Evolutionary conservation across 2,113 vertebrate species (phyloP).

Genomic region (Grallaria varia): DNA sequence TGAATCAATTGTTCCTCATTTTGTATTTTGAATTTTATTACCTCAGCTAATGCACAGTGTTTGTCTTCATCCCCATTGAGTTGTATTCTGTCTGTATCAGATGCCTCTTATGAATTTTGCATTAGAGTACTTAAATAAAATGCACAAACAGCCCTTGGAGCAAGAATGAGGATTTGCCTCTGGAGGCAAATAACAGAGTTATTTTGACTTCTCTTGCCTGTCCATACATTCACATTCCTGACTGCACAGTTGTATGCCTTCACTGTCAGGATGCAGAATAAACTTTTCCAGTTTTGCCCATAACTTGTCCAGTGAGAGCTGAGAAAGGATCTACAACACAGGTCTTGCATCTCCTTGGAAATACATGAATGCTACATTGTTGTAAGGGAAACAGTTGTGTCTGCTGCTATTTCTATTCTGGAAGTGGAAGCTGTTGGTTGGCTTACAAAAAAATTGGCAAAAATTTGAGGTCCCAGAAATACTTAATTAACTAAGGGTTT

Average conservation of each 20-base stretch:
- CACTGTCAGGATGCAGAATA: background rate
- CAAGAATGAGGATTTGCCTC: background rate
- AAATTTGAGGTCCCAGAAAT: background rate
- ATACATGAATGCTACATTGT: background rate
- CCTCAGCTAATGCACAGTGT: background rate
- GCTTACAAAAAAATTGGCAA: background rate
- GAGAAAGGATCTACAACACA: background rate
- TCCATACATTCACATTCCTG: background rate
- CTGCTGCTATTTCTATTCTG: background rate
- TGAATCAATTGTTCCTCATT: background rate
- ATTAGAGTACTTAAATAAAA: background rate
- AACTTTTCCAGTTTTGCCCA: background rate
- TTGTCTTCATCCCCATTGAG: background rate
- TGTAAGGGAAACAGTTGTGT: background rate
- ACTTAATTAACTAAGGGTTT: background rate
- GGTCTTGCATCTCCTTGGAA: background rate
- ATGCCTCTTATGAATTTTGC: background rate
- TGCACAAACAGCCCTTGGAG: background rate
- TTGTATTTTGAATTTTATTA: slow-evolving; percentile 3
- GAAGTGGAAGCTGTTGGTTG: background rate
- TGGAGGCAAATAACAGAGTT: background rate
- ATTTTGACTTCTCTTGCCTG: background rate
- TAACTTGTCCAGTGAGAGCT: background rate
- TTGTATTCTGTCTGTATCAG: background rate
- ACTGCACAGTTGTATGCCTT: background rate